A percentile compares a stretch with the other conserved stretches of the same genome.
phyloP scores from a whole-genome alignment of 2,888 invertebrate genomes.

The Pyrrhosoma nymphula region DNA sequence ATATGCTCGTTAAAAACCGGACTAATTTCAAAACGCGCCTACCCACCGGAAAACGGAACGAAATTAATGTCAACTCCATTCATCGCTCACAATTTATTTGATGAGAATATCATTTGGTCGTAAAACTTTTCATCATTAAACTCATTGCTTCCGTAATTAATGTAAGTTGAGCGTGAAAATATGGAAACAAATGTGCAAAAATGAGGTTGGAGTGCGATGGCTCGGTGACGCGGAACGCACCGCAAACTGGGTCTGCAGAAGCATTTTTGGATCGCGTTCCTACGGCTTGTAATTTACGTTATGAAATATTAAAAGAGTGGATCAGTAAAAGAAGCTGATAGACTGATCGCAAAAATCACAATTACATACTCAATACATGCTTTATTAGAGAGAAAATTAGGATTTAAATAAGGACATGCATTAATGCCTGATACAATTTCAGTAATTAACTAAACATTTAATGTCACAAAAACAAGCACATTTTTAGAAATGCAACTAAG shows the following conservation, averaged over 20 bases:
- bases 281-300: neutral
- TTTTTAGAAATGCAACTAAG: too few relatives aligned
- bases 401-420: too few relatives aligned
- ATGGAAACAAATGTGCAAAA: neutral
- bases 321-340: neutral
- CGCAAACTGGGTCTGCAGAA: neutral
- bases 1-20: neutral
- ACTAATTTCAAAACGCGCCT: neutral
- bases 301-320: neutral
- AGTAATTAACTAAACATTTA: too few relatives aligned
- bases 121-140: slow-evolving; percentile 6
- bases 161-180: neutral
- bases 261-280: neutral
- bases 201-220: neutral
- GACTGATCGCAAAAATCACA: neutral
- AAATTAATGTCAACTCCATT: neutral
- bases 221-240: neutral
- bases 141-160: neutral
- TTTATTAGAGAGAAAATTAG: neutral
- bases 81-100: slow-evolving; percentile 22
- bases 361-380: neutral
- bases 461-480: too few relatives aligned
- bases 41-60: neutral
- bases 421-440: too few relatives aligned
- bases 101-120: neutral